phyloP scores from a whole-genome alignment of 1,140 invertebrate species.

The Hirudo medicinalis region DNA sequence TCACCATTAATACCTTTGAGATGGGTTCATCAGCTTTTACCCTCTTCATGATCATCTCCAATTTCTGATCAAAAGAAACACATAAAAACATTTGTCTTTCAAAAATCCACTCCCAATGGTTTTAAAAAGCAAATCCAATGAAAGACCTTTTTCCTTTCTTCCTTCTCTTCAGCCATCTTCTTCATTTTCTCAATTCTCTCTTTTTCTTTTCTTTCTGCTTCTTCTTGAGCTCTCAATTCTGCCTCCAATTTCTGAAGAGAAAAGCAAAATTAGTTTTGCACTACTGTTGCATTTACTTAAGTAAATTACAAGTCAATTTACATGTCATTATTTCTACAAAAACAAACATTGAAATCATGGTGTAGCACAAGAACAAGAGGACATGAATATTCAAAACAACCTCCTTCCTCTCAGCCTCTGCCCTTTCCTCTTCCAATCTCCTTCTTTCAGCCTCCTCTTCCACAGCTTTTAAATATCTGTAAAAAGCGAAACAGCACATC shows the following conservation, averaged over 20 bases:
- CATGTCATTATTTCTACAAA: neutral
- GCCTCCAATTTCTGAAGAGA: conserved; percentile 8
- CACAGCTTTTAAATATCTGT: neutral
- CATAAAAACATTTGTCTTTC: neutral
- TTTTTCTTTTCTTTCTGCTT: conserved; percentile 13
- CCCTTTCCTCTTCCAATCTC: neutral
- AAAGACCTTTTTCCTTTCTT: conserved; percentile 13
- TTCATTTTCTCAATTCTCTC: conserved; percentile 12
- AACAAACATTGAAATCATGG: neutral
- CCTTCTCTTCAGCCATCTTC: neutral
- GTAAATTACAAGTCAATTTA: neutral
- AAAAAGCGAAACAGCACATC: no score
- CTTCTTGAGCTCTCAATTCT: conserved; percentile 3
- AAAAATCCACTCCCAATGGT: neutral
- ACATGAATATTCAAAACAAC: neutral
- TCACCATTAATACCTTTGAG: neutral
- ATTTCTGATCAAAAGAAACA: neutral
- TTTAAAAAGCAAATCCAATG: neutral
- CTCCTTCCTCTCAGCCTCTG: conserved; percentile 1
- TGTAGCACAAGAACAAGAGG: neutral
- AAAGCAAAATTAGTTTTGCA: neutral
- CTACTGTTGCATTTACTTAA: neutral
- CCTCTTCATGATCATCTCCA: conserved; percentile 16
- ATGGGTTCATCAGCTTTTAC: conserved; percentile 9
- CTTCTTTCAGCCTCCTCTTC: conserved; percentile 7